Conservation (phyloP, 2,113 vertebrate species). For the Eubucco bourcierii region DNA sequence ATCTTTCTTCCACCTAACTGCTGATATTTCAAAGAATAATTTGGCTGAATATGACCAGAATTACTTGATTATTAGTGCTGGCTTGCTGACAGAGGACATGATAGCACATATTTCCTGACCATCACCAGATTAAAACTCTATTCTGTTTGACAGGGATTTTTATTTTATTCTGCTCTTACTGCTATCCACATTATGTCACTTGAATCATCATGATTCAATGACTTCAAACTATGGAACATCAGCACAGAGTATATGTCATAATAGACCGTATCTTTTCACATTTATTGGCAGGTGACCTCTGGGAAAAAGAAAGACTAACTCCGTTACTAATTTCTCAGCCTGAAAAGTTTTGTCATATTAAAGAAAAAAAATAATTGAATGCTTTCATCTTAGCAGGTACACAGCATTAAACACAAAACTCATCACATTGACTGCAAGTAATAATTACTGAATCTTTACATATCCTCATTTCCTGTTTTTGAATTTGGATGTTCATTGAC, state of each 20-base stretch:
- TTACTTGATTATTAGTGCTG: not conserved
- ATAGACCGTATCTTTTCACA: not conserved
- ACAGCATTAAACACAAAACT: not conserved
- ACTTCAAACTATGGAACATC: not conserved
- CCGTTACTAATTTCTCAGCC: not conserved
- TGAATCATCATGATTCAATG: not conserved
- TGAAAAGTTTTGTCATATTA: not conserved
- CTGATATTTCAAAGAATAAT: not conserved
- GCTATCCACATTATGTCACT: not conserved
- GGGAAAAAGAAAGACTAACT: not conserved
- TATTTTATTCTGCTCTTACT: not conserved
- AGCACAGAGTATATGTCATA: not conserved
- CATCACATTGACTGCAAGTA: not conserved
- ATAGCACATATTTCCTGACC: not conserved
- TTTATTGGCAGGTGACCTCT: not conserved
- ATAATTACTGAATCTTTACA: not conserved
- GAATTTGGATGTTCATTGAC: not conserved
- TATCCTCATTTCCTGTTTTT: not conserved
- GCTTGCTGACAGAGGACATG: not conserved
- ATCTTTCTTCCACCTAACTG: not conserved
- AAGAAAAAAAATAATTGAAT: not conserved
- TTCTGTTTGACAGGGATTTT: not conserved
- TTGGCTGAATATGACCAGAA: not conserved
- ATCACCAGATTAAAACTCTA: not conserved
- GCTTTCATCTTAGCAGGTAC: not conserved